Evolutionary conservation across 2,888 invertebrate genomes (phyloP), one percentile per base, ranked within the genome.

Genomic region (Hypercompe scribonia): DNA sequence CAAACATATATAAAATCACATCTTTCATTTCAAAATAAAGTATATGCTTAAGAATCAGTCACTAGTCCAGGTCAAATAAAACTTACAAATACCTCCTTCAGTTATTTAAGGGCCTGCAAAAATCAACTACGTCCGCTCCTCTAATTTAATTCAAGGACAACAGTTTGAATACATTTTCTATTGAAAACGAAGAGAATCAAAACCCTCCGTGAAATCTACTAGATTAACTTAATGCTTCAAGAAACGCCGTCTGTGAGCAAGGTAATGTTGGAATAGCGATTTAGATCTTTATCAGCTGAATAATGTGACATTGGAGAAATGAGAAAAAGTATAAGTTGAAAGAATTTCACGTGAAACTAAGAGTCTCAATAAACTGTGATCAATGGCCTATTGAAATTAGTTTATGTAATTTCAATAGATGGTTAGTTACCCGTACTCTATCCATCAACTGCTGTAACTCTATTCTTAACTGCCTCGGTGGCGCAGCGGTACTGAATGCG

Each of bases 111-210:
- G 54, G 70, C 61, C 76, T 68, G 73, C 66, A 46, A 74, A 71
- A 69, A n/a, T 63, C 18, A 76, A 69, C 42, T 46, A 11, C 13
- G n/a, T 33, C 67, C 73, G 65, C 66, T n/a, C 76, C 21, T 21
- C 31, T 15, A 78, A 79, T 81, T 78, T 82, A 87, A 87, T 79
- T 80, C 73, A 64, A 54, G 39, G 72, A 76, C 42, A 71, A 24
- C 71, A 72, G 68, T 61, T 76, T 75, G 87, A 87, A 88, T 88
- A 87, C 82, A 86, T 88, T 87, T 86, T 70, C 85, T 78, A 86
- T 88, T 82, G 86, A 88, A 81, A 76, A 64, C 75, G 80, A 72
- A 71, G 75, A 79, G 71, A 80, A 83, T 83, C 80, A 80, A 83
- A 82, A 81, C 81, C 84, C 72, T 78, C 78, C 65, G 76, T 74